Evolutionary conservation across 2,888 invertebrate species (phyloP), one percentile per base, ranked within the genome.

Genomic region (Patella ulyssiponensis): DNA sequence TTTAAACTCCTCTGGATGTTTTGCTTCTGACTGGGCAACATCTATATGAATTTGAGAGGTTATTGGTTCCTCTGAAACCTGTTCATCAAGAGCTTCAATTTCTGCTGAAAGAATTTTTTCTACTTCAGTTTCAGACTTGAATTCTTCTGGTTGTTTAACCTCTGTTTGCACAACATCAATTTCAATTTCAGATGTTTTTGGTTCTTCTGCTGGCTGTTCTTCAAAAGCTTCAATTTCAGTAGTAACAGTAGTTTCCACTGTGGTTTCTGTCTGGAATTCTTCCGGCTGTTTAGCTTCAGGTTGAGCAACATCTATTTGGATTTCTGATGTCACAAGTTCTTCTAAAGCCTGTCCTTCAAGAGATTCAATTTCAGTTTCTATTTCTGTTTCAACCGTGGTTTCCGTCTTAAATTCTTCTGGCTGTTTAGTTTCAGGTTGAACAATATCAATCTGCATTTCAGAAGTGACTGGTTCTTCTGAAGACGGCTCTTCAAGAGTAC

Each of bases 41-140:
- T 85, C 79, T n/a, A 82, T 69, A 44, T 76, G 23, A 15, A 83
- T 80, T 64, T 84, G 82, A 58, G 77, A 69, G 20, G 80, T 77
- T 27, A 73, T 71, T 15, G 73, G 77, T 5, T 82, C 81, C 69
- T 81, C 79, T 20, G 75, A 52, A n/a, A 54, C 23, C 9, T 69
- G 78, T 69, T 84, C 81, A 27, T 77, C 15, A 20, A 82, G 70
- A 33, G 74, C 76, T 52, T 78, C 56, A 2, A 76, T 71, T 69
- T 82, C 82, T 27, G 80, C 69, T 27, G 72, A 72, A 75, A 82
- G 77, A 56, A 79, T 78, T 14, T 78, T 80, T 71, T 83, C 82
- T 58, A 81, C 78, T 11, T 80, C 78, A 71, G 78, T 56, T 58
- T 81, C 85, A 54, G 78, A 81, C 73, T 84, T 84, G 74, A 71